Evolutionary conservation across 2,888 invertebrate species (phyloP).

Genomic region (Eumacrocentrus americanus): DNA sequence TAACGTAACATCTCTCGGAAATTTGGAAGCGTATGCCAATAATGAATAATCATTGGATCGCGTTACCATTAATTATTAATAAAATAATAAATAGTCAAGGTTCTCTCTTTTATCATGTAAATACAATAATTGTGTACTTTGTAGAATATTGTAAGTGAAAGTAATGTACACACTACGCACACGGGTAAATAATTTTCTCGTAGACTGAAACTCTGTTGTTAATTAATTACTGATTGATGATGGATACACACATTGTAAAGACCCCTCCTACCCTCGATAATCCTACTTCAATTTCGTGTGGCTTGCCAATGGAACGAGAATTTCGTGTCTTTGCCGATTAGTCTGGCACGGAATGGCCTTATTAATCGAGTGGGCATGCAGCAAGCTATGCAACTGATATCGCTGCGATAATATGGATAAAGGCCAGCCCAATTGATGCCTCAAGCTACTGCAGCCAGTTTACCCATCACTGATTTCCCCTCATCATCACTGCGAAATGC

Average conservation of each 20-base stretch:
- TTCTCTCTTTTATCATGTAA: conserved; percentile 8
- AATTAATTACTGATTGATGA: conserved; percentile 5
- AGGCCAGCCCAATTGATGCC: neutral
- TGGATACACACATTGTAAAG: too few relatives aligned
- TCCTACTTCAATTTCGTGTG: too few relatives aligned
- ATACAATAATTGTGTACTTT: conserved; percentile 10
- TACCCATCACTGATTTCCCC: neutral
- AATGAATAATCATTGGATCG: neutral
- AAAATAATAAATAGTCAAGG: neutral
- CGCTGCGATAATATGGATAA: neutral
- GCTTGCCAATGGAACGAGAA: neutral
- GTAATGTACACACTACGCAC: conserved; percentile 4
- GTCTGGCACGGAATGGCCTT: neutral
- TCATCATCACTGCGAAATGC: conserved; percentile 4
- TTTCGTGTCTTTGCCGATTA: conserved; percentile 7
- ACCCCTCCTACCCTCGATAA: too few relatives aligned
- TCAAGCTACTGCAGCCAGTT: neutral
- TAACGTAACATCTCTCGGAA: neutral
- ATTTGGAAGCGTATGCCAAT: neutral
- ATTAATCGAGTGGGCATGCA: conserved; percentile 5
- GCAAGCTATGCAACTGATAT: neutral
- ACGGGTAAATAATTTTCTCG: conserved; percentile 19
- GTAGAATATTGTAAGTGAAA: conserved; percentile 3
- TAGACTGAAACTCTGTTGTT: conserved; percentile 13
- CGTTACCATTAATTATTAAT: neutral